Evolutionary conservation across 2,888 invertebrate species (phyloP), one percentile per base, ranked within the genome.

Genomic region (Drosophila flavopinicola): DNA sequence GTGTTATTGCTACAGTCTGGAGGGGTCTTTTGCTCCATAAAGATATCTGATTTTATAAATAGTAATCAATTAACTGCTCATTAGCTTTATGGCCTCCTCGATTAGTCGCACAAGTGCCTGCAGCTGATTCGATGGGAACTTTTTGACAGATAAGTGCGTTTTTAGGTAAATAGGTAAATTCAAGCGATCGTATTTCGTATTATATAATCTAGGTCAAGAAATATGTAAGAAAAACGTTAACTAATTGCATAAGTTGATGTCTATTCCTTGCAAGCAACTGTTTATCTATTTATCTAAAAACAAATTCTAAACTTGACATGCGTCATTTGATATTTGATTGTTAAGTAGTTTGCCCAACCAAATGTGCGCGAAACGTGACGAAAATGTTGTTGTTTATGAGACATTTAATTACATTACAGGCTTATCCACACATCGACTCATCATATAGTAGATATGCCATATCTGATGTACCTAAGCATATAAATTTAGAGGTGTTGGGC

Each of bases 351-450:
- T 42, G 4, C 32, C 42, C 47, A 38, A 30, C 20, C 29, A 24
- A 59, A 44, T 59, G 42, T 24, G 15, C 20, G 1, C 17, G 10
- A 53, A 54, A 75, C 58, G 57, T 75, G 76, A 71, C 54, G 39
- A 47, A 53, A 54, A 58, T 75, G n/a, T 47, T 35, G 49, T 69
- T 57, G 51, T 51, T 57, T 39, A 42, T 29, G 35, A 47, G 64
- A 27, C 33, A 24, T 27, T 39, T 48, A 35, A 53, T 30, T 6
- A 32, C 29, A 23, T 29, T n/a, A n/a, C 3, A 23, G 49, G 27
- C 33, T 69, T 57, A 69, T 24, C 24, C 47, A 47, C 39, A 49
- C 33, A 45, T 25, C 25, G 37, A n/a, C 63, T 39, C 65, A 42
- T 27, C 11, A 35, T 17, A 35, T 27, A 32, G 30, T 44, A 45